phyloP scores from a whole-genome alignment of 2,113 vertebrate genomes.

The Chauna torquata region DNA sequence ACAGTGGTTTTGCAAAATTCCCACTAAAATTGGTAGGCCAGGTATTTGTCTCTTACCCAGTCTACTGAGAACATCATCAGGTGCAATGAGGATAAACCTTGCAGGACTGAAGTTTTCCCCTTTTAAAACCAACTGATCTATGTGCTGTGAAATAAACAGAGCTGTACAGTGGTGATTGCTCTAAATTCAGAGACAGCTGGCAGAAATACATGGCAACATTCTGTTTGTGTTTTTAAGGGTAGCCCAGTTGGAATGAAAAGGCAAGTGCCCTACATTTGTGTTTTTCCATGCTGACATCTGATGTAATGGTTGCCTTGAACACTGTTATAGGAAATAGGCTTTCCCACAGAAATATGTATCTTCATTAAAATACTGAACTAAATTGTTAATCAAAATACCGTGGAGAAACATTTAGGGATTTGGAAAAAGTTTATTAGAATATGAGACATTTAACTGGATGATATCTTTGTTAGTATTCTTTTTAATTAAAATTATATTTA shows the following conservation, averaged over 20 bases:
- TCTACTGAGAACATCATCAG: not conserved
- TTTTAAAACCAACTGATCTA: not conserved
- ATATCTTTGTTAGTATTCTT: not conserved
- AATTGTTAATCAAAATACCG: not conserved
- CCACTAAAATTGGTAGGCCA: not conserved
- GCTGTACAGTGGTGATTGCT: not conserved
- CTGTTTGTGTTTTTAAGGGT: not conserved
- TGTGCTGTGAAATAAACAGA: not conserved
- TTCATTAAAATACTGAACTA: not conserved
- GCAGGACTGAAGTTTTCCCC: not conserved
- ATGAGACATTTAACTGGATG: not conserved
- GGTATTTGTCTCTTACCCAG: fast-evolving
- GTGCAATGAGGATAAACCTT: not conserved
- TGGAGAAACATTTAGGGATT: not conserved
- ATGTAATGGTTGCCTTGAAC: not conserved
- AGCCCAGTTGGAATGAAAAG: not conserved
- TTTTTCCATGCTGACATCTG: not conserved
- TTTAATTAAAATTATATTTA: not conserved
- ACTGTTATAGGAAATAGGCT: fast-evolving
- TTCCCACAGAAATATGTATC: not conserved
- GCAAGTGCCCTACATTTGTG: fast-evolving
- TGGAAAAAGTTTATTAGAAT: not conserved
- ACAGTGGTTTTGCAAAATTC: not conserved
- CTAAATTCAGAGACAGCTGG: not conserved
- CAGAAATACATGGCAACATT: not conserved